Evolutionary conservation across 2,888 invertebrate species (phyloP).

Genomic region (Drosophila multiciliata): DNA sequence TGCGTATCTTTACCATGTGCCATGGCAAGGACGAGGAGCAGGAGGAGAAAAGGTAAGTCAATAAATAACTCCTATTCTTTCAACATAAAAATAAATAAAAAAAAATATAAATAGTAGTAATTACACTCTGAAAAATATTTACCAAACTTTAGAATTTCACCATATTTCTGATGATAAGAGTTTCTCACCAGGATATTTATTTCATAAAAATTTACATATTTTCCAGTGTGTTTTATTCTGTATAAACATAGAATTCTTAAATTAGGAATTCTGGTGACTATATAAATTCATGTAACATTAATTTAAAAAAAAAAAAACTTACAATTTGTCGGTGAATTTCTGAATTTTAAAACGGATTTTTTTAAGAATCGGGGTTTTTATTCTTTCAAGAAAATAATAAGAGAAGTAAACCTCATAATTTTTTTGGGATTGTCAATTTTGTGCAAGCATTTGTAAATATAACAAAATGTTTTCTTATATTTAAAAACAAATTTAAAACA

Average conservation of each 20-base stretch:
- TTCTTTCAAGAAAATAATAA: background rate
- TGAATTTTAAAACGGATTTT: background rate
- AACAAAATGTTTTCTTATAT: background rate
- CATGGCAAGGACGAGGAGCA: conserved; percentile 91
- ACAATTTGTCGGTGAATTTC: background rate
- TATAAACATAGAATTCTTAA: background rate
- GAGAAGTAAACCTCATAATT: background rate
- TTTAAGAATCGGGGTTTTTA: background rate
- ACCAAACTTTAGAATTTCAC: background rate
- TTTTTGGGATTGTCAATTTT: background rate
- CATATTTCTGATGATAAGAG: background rate
- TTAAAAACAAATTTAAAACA: background rate
- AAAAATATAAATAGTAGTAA: background rate
- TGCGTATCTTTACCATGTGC: conserved; percentile 93
- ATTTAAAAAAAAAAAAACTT: background rate
- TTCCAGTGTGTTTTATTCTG: background rate
- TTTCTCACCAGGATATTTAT: background rate
- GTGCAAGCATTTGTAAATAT: background rate
- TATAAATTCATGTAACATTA: background rate
- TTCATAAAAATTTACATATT: background rate
- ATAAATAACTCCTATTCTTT: background rate
- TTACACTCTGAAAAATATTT: background rate
- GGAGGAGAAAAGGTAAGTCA: conserved; percentile 92
- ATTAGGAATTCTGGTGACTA: background rate
- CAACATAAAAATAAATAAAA: background rate